Percentiles rank a stretch among this genome's conserved stretches.
Evolutionary conservation across 2,113 vertebrate genomes (phyloP).

Genomic region (Hyla sarda): DNA sequence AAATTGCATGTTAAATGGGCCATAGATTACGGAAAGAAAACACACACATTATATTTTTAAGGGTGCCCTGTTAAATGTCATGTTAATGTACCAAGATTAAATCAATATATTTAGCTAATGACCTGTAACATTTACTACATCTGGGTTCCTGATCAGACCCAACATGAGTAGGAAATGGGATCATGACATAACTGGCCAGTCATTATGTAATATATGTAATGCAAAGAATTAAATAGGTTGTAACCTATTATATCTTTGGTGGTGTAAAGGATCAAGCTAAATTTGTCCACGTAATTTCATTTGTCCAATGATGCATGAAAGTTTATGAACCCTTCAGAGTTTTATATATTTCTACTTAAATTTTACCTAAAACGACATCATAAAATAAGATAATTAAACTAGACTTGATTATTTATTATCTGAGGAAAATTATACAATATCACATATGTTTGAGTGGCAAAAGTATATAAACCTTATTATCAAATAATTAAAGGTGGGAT

Average conservation of each 20-base stretch:
- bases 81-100: slow-evolving; percentile 41
- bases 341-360: too few relatives aligned
- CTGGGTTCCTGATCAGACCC: slow-evolving; percentile 12
- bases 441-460: too few relatives aligned
- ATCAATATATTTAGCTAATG: slow-evolving; percentile 46
- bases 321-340: too few relatives aligned
- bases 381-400: too few relatives aligned
- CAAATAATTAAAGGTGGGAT: too few relatives aligned
- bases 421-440: too few relatives aligned
- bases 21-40: slow-evolving; percentile 24
- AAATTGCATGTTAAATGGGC: slow-evolving; percentile 33
- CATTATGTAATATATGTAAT: neutral
- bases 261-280: too few relatives aligned
- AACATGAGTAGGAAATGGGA: slow-evolving; percentile 12
- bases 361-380: too few relatives aligned
- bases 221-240: neutral
- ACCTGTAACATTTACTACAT: slow-evolving; percentile 32
- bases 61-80: slow-evolving; percentile 37
- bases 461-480: too few relatives aligned
- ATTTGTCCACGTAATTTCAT: too few relatives aligned
- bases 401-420: too few relatives aligned
- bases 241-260: neutral
- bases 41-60: slow-evolving; percentile 44
- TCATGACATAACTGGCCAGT: slow-evolving; percentile 10
- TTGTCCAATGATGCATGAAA: too few relatives aligned